phyloP scores from a whole-genome alignment of 2,888 invertebrate genomes.

The Tachystola acroxantha region DNA sequence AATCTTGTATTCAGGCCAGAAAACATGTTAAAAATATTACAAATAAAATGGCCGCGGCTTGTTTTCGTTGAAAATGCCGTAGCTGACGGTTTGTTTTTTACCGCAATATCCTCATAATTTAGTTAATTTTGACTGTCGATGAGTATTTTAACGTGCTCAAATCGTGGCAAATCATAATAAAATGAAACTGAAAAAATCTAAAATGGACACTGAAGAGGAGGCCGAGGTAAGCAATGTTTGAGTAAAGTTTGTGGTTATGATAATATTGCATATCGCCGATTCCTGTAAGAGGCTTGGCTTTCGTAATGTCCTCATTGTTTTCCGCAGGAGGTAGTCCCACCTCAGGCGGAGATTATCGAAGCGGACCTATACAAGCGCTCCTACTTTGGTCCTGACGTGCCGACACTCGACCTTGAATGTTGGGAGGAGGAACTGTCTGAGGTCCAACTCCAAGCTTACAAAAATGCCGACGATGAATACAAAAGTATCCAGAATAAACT shows the following conservation, averaged over 20 bases:
- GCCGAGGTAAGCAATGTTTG: constrained; percentile 34
- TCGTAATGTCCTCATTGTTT: too few relatives aligned
- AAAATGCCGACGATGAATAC: constrained; percentile 82
- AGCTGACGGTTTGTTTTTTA: neutral
- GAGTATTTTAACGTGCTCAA: neutral
- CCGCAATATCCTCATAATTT: neutral
- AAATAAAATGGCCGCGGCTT: constrained; percentile 1
- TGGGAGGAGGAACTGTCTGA: constrained; percentile 85
- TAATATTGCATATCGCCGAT: too few relatives aligned
- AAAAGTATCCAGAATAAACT: constrained; percentile 80
- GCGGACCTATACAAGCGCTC: constrained; percentile 67
- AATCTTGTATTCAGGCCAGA: too few relatives aligned
- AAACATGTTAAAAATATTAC: too few relatives aligned
- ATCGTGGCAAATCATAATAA: too few relatives aligned
- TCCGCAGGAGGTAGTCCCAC: constrained; percentile 43
- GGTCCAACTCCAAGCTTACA: constrained; percentile 80
- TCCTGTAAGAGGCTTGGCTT: too few relatives aligned
- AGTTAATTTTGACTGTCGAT: neutral
- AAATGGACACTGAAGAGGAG: constrained; percentile 50
- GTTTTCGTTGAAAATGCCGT: neutral
- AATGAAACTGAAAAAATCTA: constrained; percentile 63
- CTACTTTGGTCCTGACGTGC: constrained; percentile 73
- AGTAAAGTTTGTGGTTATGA: too few relatives aligned
- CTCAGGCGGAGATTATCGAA: constrained; percentile 69
- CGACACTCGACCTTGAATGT: constrained; percentile 82